Base-by-base conservation (phyloP, 2,113 vertebrate genomes). In the Regulus satrapa region DNA sequence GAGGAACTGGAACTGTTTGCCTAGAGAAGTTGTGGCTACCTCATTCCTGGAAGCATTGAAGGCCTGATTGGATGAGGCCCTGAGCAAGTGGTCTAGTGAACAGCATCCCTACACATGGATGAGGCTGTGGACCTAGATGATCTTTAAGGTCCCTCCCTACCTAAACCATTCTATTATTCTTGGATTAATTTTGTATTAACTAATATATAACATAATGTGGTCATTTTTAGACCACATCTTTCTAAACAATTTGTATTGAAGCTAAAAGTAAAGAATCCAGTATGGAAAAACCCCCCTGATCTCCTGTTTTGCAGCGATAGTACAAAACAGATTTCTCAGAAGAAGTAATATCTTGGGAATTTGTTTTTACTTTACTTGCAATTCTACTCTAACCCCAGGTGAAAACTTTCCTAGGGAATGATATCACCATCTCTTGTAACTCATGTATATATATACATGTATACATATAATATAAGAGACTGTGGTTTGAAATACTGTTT, bases 101-200 rank as follows among this genome's bases (percentile, higher is more conserved):
- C 0, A 0, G 4, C 14, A 38, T 46, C 40, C 28, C 7, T 14
- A 14, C 15, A 14, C 16, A 21, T 40, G 34, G n/a, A 12, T 69
- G 55, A 68, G 28, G 8, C 15, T 19, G 10, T 46, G n/a, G 40
- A 34, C 18, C 19, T 8, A 9, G 19, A 25, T 40, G 24, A 29
- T 25, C 8, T 62, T 62, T 17, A 40, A 62, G 40, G 10, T 29
- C 29, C 7, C 40, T 78, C 46, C 13, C 55, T 46, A 40, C 24
- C n/a, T n/a, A 55, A 87, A 25, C 16, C 18, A 28, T 19, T 68
- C 18, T 32, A 36, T 32, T 52, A 16, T 25, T 54, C 28, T 62
- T 45, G 9, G 11, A 56, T 36, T 69, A 0, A 48, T 75, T 83
- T 58, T 67, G 1, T 71, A 41, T 58, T 64, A 85, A 62, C 8